These are phyloP conservation scores for Enteromius paludinosus DNA, from an alignment of 2,797 vertebrate species.

Conservation along the genomic window DNA sequence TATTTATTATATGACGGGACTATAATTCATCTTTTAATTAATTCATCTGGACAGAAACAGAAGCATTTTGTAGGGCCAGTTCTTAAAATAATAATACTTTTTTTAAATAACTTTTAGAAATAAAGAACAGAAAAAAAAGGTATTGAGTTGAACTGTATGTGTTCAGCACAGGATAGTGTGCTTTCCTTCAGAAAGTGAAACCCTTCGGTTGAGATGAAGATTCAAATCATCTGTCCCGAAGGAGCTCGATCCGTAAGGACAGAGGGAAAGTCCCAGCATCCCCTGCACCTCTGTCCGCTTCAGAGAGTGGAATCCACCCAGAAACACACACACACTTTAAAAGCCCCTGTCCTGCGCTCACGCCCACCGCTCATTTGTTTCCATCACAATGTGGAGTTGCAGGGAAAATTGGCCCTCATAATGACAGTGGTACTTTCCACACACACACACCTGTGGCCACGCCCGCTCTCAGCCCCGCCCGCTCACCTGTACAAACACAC, in stretches of 20 bases:
- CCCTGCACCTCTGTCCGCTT: background rate
- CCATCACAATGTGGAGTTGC: constrained; percentile 25
- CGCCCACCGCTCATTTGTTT: background rate
- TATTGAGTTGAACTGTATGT: too few relatives aligned
- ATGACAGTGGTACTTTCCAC: constrained; percentile 34
- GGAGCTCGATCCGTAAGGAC: background rate
- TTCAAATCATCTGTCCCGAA: background rate
- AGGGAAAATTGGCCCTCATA: constrained; percentile 3
- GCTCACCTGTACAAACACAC: constrained; percentile 35
- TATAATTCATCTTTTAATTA: background rate
- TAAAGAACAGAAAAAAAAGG: background rate
- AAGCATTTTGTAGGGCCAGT: background rate
- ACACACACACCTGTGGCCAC: constrained; percentile 14
- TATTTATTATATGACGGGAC: too few relatives aligned
- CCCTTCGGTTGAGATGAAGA: background rate
- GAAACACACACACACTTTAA: constrained; percentile 23
- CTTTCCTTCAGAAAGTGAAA: background rate
- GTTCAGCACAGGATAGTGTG: background rate
- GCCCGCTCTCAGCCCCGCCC: background rate
- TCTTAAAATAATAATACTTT: background rate
- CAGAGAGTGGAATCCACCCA: constrained; percentile 41
- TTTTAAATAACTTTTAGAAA: background rate
- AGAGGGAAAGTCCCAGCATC: background rate
- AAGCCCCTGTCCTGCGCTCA: background rate
- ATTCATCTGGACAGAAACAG: background rate